These are phyloP conservation scores for Hyposoter didymator DNA, from an alignment of 2,888 invertebrate genomes.

Conservation along the genomic window DNA sequence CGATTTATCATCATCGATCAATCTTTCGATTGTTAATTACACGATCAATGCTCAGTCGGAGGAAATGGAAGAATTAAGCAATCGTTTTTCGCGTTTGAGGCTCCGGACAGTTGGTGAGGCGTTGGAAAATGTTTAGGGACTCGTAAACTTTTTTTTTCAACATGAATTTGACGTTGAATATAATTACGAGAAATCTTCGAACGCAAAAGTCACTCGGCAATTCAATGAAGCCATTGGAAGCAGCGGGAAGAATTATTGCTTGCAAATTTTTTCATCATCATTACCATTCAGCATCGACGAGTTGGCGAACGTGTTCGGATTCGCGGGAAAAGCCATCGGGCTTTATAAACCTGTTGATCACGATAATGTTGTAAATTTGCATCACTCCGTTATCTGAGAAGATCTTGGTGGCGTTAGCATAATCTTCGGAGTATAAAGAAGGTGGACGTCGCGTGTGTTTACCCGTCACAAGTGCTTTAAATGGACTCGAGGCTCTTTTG, in stretches of 20 bases:
- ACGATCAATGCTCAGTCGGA: background rate
- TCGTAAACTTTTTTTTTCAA: background rate
- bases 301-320: background rate
- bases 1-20: constrained; percentile 4
- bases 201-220: background rate
- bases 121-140: background rate
- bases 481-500: constrained; percentile 18
- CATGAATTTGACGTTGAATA: background rate
- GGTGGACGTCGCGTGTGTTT: constrained; percentile 78
- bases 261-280: constrained; percentile 1
- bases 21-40: constrained; percentile 1
- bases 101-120: background rate
- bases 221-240: background rate
- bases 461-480: constrained; percentile 74
- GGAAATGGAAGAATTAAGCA: background rate
- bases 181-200: background rate
- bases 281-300: constrained; percentile 1
- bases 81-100: background rate
- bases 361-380: constrained; percentile 79
- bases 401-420: constrained; percentile 69
- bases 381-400: constrained; percentile 75
- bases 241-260: background rate
- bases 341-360: constrained; percentile 80
- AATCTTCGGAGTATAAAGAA: constrained; percentile 50
- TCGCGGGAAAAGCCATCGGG: constrained; percentile 76